Evolutionary conservation across 2,113 vertebrate species (phyloP).

Genomic region (Alosa alosa): DNA sequence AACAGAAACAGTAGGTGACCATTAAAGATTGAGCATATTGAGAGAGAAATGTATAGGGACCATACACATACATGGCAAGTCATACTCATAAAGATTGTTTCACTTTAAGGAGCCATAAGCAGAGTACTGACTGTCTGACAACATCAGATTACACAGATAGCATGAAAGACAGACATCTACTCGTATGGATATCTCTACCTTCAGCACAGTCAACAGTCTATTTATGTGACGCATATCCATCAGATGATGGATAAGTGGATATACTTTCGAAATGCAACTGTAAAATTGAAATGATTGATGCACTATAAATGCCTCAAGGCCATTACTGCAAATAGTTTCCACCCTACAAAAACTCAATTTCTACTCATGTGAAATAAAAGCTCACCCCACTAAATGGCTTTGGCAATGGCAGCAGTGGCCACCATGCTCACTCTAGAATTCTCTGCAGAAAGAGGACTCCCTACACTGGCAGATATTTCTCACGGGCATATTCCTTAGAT

Average conservation of each 20-base stretch:
- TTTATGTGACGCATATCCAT: not conserved
- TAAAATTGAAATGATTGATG: not conserved
- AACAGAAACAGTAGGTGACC: not conserved
- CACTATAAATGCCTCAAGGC: not conserved
- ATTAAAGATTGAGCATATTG: not conserved
- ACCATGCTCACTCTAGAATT: not conserved
- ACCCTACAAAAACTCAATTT: not conserved
- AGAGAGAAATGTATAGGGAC: not conserved
- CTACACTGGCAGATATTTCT: not conserved
- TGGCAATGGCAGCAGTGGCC: not conserved
- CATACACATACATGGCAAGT: not conserved
- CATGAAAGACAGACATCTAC: not conserved
- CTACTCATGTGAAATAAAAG: not conserved
- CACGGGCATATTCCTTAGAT: not conserved
- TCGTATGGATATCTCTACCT: not conserved
- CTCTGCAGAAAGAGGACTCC: not conserved
- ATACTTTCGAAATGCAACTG: not conserved
- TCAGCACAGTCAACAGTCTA: not conserved
- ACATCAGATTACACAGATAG: not conserved
- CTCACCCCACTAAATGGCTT: not conserved
- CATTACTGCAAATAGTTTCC: not conserved
- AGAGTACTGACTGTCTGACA: not conserved
- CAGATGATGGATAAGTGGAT: not conserved
- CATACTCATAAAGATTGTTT: not conserved
- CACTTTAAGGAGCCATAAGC: not conserved